Evolutionary conservation across 2,113 vertebrate species (phyloP).

Genomic region (Mormyrus iriodes): DNA sequence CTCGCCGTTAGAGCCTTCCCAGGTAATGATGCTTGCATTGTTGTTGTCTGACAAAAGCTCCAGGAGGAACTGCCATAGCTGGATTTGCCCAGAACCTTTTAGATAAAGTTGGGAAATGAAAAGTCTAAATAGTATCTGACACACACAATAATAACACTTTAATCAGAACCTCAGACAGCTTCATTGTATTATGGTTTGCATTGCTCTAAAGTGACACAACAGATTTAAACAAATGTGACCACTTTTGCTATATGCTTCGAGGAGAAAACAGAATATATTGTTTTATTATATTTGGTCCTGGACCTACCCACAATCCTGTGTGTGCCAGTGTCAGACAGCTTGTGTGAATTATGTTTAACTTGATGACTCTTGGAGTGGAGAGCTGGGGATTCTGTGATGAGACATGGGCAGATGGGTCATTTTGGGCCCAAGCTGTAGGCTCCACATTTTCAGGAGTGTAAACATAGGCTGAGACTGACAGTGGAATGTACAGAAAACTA

Average conservation of each 20-base stretch:
- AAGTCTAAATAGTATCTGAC: background rate
- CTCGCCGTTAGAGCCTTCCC: conserved; percentile 73
- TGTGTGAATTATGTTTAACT: conserved; percentile 59
- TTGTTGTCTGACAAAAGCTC: conserved; percentile 69
- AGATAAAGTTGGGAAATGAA: background rate
- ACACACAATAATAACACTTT: background rate
- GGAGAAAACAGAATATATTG: background rate
- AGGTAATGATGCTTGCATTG: conserved; percentile 67
- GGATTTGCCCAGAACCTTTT: conserved; percentile 73
- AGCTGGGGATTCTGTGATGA: conserved; percentile 63
- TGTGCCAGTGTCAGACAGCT: conserved; percentile 61
- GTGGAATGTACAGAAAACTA: background rate
- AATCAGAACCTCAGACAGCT: background rate
- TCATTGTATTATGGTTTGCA: background rate
- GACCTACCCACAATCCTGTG: conserved; percentile 71
- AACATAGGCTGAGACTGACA: background rate
- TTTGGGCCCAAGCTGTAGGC: conserved; percentile 25
- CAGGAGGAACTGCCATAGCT: conserved; percentile 76
- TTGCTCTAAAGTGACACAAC: background rate
- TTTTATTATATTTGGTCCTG: conserved; percentile 26
- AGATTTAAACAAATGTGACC: conserved; percentile 17
- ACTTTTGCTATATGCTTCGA: conserved; percentile 12
- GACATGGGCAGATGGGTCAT: conserved; percentile 59
- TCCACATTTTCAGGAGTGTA: background rate
- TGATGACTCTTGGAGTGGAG: conserved; percentile 60